Percentiles rank a stretch among this genome's conserved stretches.
phyloP scores from a whole-genome alignment of 1,140 invertebrate species.

The Drosophila nasuta region DNA sequence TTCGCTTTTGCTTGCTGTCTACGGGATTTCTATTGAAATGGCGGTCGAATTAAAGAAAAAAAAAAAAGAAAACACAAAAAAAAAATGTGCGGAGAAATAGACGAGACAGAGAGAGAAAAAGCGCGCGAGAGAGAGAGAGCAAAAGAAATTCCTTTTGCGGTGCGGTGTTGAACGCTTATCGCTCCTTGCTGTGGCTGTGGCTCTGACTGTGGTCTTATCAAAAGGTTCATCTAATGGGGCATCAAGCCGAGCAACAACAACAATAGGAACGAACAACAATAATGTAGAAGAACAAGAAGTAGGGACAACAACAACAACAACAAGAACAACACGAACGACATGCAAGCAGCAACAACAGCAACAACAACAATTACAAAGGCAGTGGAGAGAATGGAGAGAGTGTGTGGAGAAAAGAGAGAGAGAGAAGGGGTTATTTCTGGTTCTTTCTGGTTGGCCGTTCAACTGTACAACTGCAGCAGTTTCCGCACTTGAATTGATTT shows the following conservation, averaged over 20 bases:
- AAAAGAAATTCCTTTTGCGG: constrained; percentile 27
- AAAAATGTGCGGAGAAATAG: neutral
- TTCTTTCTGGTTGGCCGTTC: constrained; percentile 48
- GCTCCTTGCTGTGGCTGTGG: neutral
- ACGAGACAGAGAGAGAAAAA: neutral
- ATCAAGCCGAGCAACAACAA: constrained; percentile 44
- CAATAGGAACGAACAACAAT: neutral
- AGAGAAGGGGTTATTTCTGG: neutral
- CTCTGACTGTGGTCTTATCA: constrained; percentile 38
- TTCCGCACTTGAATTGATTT: constrained; percentile 80
- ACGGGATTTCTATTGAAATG: constrained; percentile 16
- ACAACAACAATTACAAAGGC: constrained; percentile 35
- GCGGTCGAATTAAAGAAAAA: constrained; percentile 11
- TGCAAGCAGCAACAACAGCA: constrained; percentile 5
- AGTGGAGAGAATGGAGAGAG: neutral
- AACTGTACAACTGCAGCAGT: constrained; percentile 79
- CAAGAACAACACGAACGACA: too few species aligned
- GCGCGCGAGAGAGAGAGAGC: neutral
- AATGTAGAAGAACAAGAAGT: too few species aligned
- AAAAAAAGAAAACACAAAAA: neutral
- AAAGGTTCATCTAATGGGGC: constrained; percentile 50
- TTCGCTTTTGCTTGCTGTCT: neutral
- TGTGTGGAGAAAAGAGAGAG: neutral
- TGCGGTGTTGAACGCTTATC: neutral
- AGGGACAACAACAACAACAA: too few species aligned